A percentile compares a stretch with the other conserved stretches of the same genome.
These are phyloP conservation scores for Drosophila eohydei DNA, from an alignment of 2,888 invertebrate species.

Conservation along the genomic window DNA sequence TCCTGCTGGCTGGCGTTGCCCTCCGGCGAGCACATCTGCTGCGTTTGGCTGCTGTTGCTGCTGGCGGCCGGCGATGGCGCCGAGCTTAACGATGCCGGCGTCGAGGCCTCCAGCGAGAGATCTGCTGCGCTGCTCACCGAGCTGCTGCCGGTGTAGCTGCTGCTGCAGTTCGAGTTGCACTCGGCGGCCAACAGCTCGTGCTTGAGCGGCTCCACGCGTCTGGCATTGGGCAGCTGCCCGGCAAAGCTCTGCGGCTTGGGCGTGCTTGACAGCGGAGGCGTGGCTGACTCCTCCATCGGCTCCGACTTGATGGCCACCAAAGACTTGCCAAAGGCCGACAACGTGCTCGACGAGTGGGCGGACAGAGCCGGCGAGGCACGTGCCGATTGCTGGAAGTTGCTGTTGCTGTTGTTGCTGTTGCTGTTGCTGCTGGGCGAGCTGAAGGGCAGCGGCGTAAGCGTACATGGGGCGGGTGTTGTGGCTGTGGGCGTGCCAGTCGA, in stretches of 20 bases:
- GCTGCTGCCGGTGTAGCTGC: slow-evolving; percentile 64
- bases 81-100: slow-evolving; percentile 84
- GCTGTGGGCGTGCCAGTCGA: neutral
- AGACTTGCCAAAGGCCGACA: slow-evolving; percentile 71
- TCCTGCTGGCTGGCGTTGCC: slow-evolving; percentile 68
- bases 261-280: slow-evolving; percentile 34
- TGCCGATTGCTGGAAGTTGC: slow-evolving; percentile 41
- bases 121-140: slow-evolving; percentile 82
- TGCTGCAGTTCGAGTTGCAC: slow-evolving; percentile 72
- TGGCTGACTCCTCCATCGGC: slow-evolving; percentile 65
- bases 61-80: slow-evolving; percentile 58
- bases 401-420: slow-evolving; percentile 26
- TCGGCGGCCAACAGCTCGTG: slow-evolving; percentile 67
- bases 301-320: slow-evolving; percentile 69
- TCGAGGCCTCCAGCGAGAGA: slow-evolving; percentile 84
- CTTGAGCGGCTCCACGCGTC: slow-evolving; percentile 56
- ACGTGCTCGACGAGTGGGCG: slow-evolving; percentile 54
- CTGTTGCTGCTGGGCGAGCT: slow-evolving; percentile 62
- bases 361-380: slow-evolving; percentile 60
- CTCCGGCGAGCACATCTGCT: slow-evolving; percentile 50
- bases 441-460: slow-evolving; percentile 56
- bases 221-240: slow-evolving; percentile 59
- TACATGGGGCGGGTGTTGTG: neutral
- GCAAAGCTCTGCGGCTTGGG: slow-evolving; percentile 65
- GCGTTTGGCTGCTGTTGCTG: slow-evolving; percentile 50